These are phyloP conservation scores for Sapajus apella DNA, from an alignment of 2,113 vertebrate species.

Conservation along the genomic window DNA sequence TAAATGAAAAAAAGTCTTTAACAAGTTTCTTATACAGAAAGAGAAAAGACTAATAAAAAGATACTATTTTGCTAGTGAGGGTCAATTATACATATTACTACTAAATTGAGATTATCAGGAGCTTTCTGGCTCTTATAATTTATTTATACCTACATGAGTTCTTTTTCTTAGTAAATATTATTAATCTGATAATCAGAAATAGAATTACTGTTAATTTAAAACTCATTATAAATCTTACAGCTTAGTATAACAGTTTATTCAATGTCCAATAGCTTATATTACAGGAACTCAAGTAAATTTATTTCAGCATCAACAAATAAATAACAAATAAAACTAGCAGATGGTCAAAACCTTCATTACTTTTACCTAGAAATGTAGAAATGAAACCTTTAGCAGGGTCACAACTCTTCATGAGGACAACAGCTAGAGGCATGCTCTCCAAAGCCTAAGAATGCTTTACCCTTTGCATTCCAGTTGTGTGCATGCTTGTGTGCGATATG, in stretches of 20 bases:
- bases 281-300: background rate
- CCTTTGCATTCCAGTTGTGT: background rate
- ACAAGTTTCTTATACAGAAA: background rate
- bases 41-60: background rate
- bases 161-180: background rate
- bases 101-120: background rate
- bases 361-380: background rate
- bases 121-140: background rate
- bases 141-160: background rate
- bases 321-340: background rate
- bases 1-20: background rate
- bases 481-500: background rate
- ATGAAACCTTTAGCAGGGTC: background rate
- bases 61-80: background rate
- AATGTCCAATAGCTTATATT: background rate
- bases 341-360: background rate
- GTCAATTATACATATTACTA: background rate
- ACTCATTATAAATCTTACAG: background rate
- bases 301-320: background rate
- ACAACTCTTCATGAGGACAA: background rate
- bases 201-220: background rate
- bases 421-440: background rate
- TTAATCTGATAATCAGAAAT: background rate
- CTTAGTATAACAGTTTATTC: background rate
- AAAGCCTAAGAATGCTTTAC: conserved; percentile 33